Conservation (phyloP, 1,140 invertebrate genomes). For the Aplysia californica region DNA sequence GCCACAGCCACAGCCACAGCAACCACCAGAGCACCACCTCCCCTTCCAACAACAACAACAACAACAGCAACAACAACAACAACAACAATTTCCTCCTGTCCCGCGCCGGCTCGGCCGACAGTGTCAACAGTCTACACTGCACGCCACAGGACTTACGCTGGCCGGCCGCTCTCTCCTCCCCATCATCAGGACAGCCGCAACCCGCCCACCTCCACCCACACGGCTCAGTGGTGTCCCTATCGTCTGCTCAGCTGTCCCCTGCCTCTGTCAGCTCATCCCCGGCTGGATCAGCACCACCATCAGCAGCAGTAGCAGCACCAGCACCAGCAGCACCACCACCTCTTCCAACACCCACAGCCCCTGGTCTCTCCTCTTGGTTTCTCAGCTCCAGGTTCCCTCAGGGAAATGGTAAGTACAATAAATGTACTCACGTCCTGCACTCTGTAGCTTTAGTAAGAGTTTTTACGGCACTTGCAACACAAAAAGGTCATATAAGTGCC, state of each 20-base stretch:
- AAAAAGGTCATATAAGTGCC: too few species aligned
- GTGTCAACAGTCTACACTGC: background rate
- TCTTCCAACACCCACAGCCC: background rate
- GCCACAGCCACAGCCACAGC: background rate
- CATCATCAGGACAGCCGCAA: conserved; percentile 2
- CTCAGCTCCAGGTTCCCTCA: conserved; percentile 13
- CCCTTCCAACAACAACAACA: too few species aligned
- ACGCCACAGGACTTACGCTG: conserved; percentile 2
- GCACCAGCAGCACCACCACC: background rate
- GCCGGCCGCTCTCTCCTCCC: too few species aligned
- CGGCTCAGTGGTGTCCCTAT: background rate
- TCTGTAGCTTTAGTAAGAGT: too few species aligned
- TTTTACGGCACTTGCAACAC: too few species aligned
- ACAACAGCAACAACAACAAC: too few species aligned
- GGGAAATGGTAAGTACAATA: conserved; percentile 8
- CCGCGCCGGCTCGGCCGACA: too few species aligned
- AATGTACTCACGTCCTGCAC: too few species aligned
- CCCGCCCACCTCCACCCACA: conserved; percentile 9
- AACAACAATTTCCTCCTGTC: too few species aligned
- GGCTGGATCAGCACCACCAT: too few species aligned
- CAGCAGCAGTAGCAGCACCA: background rate
- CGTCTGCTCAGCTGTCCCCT: conserved; percentile 1
- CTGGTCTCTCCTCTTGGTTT: conserved; percentile 7
- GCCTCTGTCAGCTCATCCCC: too few species aligned
- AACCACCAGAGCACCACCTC: background rate